Evolutionary conservation across 1,140 invertebrate species (phyloP).

Genomic region (Drosophila leontia): DNA sequence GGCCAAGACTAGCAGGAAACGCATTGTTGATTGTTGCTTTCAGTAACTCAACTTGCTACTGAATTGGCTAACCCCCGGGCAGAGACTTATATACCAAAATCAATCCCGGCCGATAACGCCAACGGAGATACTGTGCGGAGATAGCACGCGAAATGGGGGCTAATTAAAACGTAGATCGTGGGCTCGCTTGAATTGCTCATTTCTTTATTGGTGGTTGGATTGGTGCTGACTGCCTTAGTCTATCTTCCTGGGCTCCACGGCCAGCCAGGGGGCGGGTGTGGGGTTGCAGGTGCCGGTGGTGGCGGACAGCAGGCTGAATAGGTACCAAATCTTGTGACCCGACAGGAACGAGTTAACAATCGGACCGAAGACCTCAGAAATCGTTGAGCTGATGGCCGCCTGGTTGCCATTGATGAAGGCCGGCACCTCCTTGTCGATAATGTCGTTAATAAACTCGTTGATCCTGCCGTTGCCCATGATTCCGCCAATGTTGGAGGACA

Average conservation of each 20-base stretch:
- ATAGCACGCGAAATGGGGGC: constrained; percentile 30
- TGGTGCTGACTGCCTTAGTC: constrained; percentile 6
- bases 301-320: constrained; percentile 47
- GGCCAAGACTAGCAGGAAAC: constrained; percentile 78
- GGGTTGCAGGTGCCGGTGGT: constrained; percentile 51
- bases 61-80: constrained; percentile 24
- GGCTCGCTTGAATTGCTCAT: constrained; percentile 51
- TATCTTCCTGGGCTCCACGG: constrained; percentile 37
- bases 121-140: constrained; percentile 26
- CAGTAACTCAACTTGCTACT: constrained; percentile 60
- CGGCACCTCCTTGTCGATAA: constrained; percentile 69
- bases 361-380: constrained; percentile 65
- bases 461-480: constrained; percentile 73
- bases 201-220: constrained; percentile 42
- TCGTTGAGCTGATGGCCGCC: constrained; percentile 61
- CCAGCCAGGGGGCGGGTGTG: constrained; percentile 75
- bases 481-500: constrained; percentile 74
- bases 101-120: constrained; percentile 22
- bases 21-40: constrained; percentile 61
- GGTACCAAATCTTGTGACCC: constrained; percentile 79
- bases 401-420: constrained; percentile 73
- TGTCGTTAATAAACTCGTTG: constrained; percentile 73
- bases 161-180: constrained; percentile 63
- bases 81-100: constrained; percentile 60
- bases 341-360: constrained; percentile 58